phyloP scores from a whole-genome alignment of 2,113 vertebrate genomes.

The Catharus bicknelli region DNA sequence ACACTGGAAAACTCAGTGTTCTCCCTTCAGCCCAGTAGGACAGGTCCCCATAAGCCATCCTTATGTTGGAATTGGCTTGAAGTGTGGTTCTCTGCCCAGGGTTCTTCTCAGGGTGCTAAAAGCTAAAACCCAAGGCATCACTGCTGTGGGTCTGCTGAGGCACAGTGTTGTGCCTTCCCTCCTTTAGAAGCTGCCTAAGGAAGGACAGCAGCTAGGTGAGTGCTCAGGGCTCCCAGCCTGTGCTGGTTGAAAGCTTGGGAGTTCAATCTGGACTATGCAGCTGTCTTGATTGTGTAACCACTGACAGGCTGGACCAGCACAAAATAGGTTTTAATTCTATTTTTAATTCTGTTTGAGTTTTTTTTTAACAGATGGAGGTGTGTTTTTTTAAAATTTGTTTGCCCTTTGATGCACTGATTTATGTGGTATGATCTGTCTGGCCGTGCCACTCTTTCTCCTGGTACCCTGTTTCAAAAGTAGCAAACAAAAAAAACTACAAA shows the following conservation, averaged over 20 bases:
- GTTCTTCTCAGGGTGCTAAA: neutral
- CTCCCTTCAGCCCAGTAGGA: neutral
- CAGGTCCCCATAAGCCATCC: neutral
- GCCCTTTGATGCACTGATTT: neutral
- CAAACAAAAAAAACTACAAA: neutral
- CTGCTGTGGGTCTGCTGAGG: neutral
- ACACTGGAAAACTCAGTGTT: neutral
- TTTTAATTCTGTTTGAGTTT: neutral
- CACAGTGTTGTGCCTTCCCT: neutral
- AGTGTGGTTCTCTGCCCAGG: fast-evolving
- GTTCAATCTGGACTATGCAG: neutral
- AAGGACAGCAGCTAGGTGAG: neutral
- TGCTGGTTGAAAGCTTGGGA: neutral
- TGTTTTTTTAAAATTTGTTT: neutral
- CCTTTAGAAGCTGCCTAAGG: fast-evolving
- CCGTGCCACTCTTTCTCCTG: neutral
- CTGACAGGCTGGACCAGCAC: neutral
- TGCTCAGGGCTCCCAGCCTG: neutral
- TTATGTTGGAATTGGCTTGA: neutral
- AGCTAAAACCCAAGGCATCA: too few relatives aligned
- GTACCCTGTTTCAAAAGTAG: neutral
- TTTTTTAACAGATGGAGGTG: fast-evolving
- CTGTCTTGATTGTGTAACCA: neutral
- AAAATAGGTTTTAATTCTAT: neutral
- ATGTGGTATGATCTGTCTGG: fast-evolving